phyloP scores from a whole-genome alignment of 2,113 vertebrate genomes.

The Aspidoscelis tigris region DNA sequence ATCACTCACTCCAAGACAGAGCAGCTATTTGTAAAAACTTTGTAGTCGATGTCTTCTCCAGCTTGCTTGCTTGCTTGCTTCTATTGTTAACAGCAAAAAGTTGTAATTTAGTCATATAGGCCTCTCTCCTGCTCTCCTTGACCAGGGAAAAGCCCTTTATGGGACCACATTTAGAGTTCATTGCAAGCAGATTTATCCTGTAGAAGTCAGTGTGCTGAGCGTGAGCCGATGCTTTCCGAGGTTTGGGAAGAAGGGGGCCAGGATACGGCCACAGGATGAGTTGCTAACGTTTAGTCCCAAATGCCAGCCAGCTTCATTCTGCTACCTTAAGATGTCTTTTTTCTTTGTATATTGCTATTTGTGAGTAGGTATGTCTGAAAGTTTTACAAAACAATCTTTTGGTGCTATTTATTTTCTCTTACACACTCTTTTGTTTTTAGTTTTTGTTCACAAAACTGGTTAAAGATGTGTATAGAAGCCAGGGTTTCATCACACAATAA shows the following conservation, averaged over 20 bases:
- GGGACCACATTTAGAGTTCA: not conserved
- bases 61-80: constrained; percentile 21
- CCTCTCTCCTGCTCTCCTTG: not conserved
- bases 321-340: constrained; percentile 11
- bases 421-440: constrained; percentile 24
- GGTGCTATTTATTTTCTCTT: constrained; percentile 52
- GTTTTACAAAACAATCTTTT: constrained; percentile 39
- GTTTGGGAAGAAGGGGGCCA: not conserved
- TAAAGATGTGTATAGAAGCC: constrained; percentile 62
- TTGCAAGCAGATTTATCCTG: not conserved
- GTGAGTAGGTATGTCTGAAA: constrained; percentile 44
- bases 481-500: constrained; percentile 56
- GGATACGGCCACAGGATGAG: constrained; percentile 1
- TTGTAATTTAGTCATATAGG: not conserved
- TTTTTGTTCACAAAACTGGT: constrained; percentile 58
- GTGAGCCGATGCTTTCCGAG: not conserved
- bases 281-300: constrained; percentile 22
- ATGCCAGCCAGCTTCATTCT: constrained; percentile 12
- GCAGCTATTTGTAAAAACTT: constrained; percentile 32
- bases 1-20: not conserved
- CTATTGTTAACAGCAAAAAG: not conserved
- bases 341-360: constrained; percentile 37
- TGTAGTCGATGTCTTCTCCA: not conserved
- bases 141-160: not conserved
- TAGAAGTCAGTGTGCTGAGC: not conserved